Conservation (phyloP, 2,113 vertebrate species). For the Penelope pileata region DNA sequence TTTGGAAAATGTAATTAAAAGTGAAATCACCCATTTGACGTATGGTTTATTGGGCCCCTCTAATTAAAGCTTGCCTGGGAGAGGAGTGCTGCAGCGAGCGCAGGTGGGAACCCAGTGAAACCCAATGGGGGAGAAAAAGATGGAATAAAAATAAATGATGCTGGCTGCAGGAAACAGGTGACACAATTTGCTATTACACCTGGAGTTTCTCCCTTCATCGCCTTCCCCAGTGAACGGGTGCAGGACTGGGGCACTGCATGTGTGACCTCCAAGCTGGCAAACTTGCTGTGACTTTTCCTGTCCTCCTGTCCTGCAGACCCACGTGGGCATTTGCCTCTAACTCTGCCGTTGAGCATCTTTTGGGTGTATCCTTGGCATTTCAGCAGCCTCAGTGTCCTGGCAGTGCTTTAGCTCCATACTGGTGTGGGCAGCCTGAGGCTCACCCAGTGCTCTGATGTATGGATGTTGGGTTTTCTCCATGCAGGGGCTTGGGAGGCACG, state of each 20-base stretch:
- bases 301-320: not conserved
- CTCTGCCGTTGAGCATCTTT: not conserved
- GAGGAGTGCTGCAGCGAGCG: accelerated
- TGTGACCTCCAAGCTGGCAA: not conserved
- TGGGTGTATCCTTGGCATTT: not conserved
- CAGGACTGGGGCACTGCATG: not conserved
- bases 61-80: not conserved
- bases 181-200: not conserved
- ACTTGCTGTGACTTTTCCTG: not conserved
- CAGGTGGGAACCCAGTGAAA: conserved; percentile 14
- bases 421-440: not conserved
- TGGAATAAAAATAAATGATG: not conserved
- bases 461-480: not conserved
- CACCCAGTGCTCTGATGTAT: conserved; percentile 19
- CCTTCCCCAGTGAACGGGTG: not conserved
- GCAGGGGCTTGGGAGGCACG: not conserved
- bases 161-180: not conserved
- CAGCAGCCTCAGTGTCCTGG: not conserved
- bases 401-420: not conserved
- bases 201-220: not conserved
- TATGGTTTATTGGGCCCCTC: not conserved
- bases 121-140: not conserved
- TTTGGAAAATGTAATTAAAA: conserved; percentile 11
- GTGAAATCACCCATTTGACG: not conserved
- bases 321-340: not conserved